Conservation (phyloP, 2,888 invertebrate species). For the Caenorhabditis uteleia region DNA sequence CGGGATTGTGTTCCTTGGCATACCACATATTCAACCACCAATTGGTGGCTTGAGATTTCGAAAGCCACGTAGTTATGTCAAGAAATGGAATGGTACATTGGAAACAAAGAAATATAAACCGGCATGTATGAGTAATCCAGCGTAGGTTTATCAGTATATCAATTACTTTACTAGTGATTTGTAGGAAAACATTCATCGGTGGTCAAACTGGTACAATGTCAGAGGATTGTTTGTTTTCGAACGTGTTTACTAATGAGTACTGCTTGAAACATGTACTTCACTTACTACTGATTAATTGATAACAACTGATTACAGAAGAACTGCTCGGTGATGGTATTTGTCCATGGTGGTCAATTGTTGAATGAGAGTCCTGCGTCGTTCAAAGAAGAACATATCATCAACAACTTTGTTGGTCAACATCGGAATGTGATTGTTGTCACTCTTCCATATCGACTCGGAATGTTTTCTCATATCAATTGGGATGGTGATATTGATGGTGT, state of each 20-base stretch:
- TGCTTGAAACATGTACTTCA: slow-evolving; percentile 21
- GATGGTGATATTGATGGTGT: not conserved
- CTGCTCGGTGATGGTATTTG: not conserved
- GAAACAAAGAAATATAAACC: slow-evolving; percentile 26
- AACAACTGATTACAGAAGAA: not conserved
- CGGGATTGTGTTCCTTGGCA: not conserved
- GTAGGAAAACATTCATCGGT: slow-evolving; percentile 8
- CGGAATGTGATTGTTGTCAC: not conserved
- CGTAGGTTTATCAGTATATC: slow-evolving; percentile 4
- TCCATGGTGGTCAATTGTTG: not conserved
- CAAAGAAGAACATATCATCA: not conserved
- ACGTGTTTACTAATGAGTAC: slow-evolving; percentile 37
- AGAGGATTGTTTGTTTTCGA: slow-evolving; percentile 42
- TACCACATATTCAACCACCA: not conserved
- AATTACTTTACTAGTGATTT: not conserved
- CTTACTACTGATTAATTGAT: not conserved
- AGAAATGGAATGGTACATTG: not conserved
- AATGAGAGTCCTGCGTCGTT: not conserved
- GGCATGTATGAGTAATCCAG: slow-evolving; percentile 38
- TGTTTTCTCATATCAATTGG: not conserved
- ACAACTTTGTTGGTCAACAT: slow-evolving; percentile 2
- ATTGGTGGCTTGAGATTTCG: not conserved
- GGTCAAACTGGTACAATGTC: slow-evolving; percentile 24
- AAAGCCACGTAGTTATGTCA: not conserved
- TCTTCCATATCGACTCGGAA: not conserved